These are phyloP conservation scores for Petroica traversi DNA, from an alignment of 2,113 vertebrate species.

Conservation along the genomic window DNA sequence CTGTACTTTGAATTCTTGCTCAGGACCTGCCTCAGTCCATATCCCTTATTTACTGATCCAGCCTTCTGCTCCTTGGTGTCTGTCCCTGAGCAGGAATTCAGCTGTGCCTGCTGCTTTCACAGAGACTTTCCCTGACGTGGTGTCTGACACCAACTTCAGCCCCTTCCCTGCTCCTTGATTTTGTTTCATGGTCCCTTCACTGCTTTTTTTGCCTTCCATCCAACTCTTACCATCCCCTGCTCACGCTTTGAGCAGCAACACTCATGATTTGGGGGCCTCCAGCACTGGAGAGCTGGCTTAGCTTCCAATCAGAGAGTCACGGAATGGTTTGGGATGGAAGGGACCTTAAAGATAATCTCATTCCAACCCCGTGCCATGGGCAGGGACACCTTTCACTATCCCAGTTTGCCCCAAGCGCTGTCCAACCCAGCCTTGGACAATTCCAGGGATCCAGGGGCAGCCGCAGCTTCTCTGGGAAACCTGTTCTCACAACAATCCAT, in stretches of 20 bases:
- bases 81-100: neutral
- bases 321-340: neutral
- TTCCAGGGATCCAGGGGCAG: neutral
- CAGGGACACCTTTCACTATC: neutral
- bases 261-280: neutral
- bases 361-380: neutral
- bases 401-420: fast-evolving
- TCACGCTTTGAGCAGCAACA: neutral
- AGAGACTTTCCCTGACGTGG: fast-evolving
- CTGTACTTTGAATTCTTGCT: neutral
- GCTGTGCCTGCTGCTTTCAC: neutral
- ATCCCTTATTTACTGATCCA: neutral
- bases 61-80: neutral
- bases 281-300: neutral
- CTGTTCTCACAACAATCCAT: neutral
- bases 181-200: neutral
- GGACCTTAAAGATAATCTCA: neutral
- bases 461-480: neutral
- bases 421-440: neutral
- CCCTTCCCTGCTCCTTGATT: neutral
- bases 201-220: neutral
- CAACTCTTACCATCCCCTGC: neutral
- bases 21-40: neutral
- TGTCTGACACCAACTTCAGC: neutral
- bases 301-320: neutral